Percentiles rank a stretch among this genome's conserved stretches.
Conservation (phyloP, 1,140 invertebrate genomes). For the Zaprionus lachaisei region DNA sequence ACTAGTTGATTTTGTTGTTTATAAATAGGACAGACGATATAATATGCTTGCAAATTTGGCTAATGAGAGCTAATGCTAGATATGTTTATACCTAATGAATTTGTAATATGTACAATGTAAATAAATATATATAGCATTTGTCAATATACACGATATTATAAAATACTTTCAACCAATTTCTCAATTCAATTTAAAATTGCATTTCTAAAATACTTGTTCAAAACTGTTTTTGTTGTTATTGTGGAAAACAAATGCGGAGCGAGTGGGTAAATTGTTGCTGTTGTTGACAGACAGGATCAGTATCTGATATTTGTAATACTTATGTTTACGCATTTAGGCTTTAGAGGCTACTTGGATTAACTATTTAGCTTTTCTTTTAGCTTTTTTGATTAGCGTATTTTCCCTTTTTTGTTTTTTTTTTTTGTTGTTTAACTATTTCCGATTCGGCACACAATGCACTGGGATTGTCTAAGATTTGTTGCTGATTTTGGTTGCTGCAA, state of each 20-base stretch:
- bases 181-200: slow-evolving; percentile 52
- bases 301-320: slow-evolving; percentile 38
- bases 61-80: slow-evolving; percentile 65
- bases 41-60: slow-evolving; percentile 70
- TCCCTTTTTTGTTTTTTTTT: slow-evolving; percentile 20
- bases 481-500: slow-evolving; percentile 13
- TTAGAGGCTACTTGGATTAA: slow-evolving; percentile 47
- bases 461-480: slow-evolving; percentile 72
- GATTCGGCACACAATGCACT: slow-evolving; percentile 60
- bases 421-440: slow-evolving; percentile 10
- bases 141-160: slow-evolving; percentile 41
- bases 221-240: slow-evolving; percentile 20
- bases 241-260: slow-evolving; percentile 50
- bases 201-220: slow-evolving; percentile 67
- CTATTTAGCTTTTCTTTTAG: slow-evolving; percentile 24
- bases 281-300: slow-evolving; percentile 19
- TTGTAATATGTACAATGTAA: slow-evolving; percentile 21
- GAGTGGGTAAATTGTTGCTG: slow-evolving; percentile 28
- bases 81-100: slow-evolving; percentile 59
- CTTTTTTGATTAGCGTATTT: slow-evolving; percentile 40
- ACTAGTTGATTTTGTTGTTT: slow-evolving; percentile 28
- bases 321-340: slow-evolving; percentile 34
- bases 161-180: slow-evolving; percentile 61
- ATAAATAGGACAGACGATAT: slow-evolving; percentile 59
- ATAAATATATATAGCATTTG: slow-evolving; percentile 35